Evolutionary conservation across 53 echinoderm and acorn worm species (phyloP), one percentile per base, ranked within the genome.

Genomic region (Patiria pectinifera): DNA sequence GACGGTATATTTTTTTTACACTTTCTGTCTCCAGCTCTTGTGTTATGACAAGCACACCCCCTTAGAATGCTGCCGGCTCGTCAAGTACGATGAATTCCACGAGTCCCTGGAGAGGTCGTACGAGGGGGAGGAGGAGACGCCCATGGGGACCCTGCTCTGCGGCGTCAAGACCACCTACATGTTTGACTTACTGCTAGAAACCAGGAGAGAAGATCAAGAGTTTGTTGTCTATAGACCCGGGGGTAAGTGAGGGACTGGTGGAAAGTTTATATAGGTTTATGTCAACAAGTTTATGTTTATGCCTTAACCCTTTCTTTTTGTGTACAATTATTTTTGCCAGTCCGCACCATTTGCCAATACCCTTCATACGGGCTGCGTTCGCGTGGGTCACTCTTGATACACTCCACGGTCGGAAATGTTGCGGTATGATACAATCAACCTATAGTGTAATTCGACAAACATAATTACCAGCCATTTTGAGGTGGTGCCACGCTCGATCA

Each of bases 1-100:
- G 15, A 15, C 53, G 13, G 16, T 11, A 14, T 26, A 2, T 63
- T 85, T 35, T 14, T 35, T 7, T 43, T 8, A 5, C 53, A 15
- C 3, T 44, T 60, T 62, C 48, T 70, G 48, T 44, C 1, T 76
- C 13, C 75, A 98, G 98, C 76, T 96, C 6, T 86, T 98, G 63
- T 96, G 92, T 18, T 96, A 93, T 92, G 95, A 96, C 45, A 93
- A 93, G 75, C 93, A 91, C 79, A 81, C 94, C 69, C 93, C 97
- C 3, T 62, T 97, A 6, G 93, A 85, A 5, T 95, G 94, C 61
- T 99, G 99, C 76, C 93, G 99, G 14, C 91, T 99, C 89, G 99
- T 99, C n/a, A 99, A 99, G 83, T 99, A 99, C 61, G 99, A 99
- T 44, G 99, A 99, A 78, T 97, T 96, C 90, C 96, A 99, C 47